Base-by-base conservation (phyloP, 2,888 invertebrate genomes). In the Apodemia zela region DNA sequence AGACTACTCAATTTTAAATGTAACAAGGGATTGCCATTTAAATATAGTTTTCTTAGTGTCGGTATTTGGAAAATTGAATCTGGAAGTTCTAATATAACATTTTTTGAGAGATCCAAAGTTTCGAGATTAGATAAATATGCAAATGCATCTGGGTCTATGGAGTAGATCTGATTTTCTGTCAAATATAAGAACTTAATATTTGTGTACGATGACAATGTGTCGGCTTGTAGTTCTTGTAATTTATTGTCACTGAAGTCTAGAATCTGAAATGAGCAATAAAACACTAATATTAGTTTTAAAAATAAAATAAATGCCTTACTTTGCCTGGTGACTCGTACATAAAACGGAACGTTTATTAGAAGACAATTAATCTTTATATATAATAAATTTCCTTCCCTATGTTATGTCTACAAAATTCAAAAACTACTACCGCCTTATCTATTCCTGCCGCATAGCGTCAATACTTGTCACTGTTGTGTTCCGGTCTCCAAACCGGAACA, bases 1-100 rank as follows among this genome's bases (percentile, higher is more conserved):
- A 85, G 71, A 33, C 82, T 73, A 59, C 80, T 80, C 60, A 92
- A 80, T 25, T 78, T 80, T 18, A 83, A 71, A 64, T 92, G 90
- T 10, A 82, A 73, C 59, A 94, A 74, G 0, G 84, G 84, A 74
- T 94, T 94, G 8, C 92, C 83, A 35, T 81, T 89, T 2, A 95
- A 84, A 73, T 94, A 94, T 29, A 95, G 79, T 75, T 93, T 94
- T 62, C 94, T 86, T 65, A 95, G 76, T 0, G 92, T 87, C 0
- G 94, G 93, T 68, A 95, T 73, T 65, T 93, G 91, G 59, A 95
- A 90, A 15, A 93, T 78, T 3, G 82, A 81, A 51, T 82, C 82
- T 0, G 94, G 93, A 0, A 94, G 77, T 38, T 83, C 78, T 58
- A 85, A 73, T 60, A 93, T 84, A 0, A 92, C 92, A 74, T 94